Evolutionary conservation across 2,113 vertebrate genomes (phyloP), one percentile per base, ranked within the genome.

Genomic region (Prionailurus viverrinus): DNA sequence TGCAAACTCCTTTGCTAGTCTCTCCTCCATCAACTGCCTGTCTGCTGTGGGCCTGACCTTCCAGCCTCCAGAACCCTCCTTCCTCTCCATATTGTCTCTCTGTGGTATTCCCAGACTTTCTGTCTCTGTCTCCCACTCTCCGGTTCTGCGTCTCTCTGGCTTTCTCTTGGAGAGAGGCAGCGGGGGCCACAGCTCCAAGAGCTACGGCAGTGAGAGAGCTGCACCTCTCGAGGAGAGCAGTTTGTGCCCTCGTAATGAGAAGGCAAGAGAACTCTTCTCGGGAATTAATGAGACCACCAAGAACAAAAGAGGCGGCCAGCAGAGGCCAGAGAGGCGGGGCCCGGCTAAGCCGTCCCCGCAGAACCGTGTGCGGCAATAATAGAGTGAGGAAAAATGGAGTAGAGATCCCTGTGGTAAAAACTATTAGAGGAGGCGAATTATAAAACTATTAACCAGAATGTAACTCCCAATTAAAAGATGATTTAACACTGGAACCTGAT

Each of bases 381-480:
- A 98, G 99, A 99, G 98, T 98, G 98, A 99, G 99, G 98, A 99
- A 99, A 99, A 99, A 99, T 99, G 99, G 99, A 99, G 99, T 99
- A 92, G 95, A 99, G 99, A 99, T 99, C 99, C 99, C 99, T 99
- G 99, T 99, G 99, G 99, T 99, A 99, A 99, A 99, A 99, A 99
- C 99, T 99, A 99, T 99, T 99, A 99, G 99, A 99, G 99, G 99
- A 99, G 99, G 99, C 94, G 99, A 99, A 99, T 99, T 99, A 99
- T 99, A 99, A 99, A 99, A 99, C 99, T 99, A 99, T 99, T 99
- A 99, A 99, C 99, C 99, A 99, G 99, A 99, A 99, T 99, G 99
- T 99, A 99, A 99, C 99, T 99, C 99, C 99, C 99, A 99, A 99
- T 99, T 99, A 99, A 99, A 99, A 99, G 99, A 99, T 99, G 99